A percentile compares a stretch with the other conserved stretches of the same genome.
Evolutionary conservation across 2,113 vertebrate genomes (phyloP).

Genomic region (Amblyopsis rosae): DNA sequence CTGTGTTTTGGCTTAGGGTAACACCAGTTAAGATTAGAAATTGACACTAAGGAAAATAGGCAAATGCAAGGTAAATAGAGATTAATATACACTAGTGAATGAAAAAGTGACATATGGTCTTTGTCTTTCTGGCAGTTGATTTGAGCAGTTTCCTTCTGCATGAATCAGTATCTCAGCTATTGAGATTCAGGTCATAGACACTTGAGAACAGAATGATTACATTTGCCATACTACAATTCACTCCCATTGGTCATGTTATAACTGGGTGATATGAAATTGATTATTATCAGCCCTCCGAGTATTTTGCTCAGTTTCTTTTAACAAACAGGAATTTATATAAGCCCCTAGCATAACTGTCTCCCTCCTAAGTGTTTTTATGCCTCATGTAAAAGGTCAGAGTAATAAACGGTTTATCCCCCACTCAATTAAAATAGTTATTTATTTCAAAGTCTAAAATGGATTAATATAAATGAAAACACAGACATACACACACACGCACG

Average conservation of each 20-base stretch:
- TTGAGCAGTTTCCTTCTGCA: neutral
- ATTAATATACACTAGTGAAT: too few species aligned
- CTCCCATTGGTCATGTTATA: constrained; percentile 11
- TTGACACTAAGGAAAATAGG: too few species aligned
- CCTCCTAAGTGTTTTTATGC: constrained; percentile 5
- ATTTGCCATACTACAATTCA: neutral
- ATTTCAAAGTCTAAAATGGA: constrained; percentile 38
- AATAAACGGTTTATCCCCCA: constrained; percentile 53
- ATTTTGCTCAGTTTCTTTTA: constrained; percentile 28
- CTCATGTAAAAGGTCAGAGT: constrained; percentile 49
- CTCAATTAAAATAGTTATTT: constrained; percentile 63
- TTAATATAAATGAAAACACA: constrained; percentile 29
- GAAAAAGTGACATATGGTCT: too few species aligned
- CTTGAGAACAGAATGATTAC: neutral
- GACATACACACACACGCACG: constrained; percentile 1
- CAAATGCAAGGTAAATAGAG: too few species aligned
- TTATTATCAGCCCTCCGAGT: constrained; percentile 26
- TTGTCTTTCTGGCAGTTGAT: neutral
- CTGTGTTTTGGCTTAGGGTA: too few species aligned
- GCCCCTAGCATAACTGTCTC: constrained; percentile 7
- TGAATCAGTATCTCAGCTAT: neutral
- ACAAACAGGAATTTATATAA: constrained; percentile 16
- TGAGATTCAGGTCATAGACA: neutral
- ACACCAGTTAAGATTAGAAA: too few species aligned
- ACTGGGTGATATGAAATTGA: constrained; percentile 11